Evolutionary conservation across 2,113 vertebrate genomes (phyloP).

Genomic region (Grammomys dolichurus): DNA sequence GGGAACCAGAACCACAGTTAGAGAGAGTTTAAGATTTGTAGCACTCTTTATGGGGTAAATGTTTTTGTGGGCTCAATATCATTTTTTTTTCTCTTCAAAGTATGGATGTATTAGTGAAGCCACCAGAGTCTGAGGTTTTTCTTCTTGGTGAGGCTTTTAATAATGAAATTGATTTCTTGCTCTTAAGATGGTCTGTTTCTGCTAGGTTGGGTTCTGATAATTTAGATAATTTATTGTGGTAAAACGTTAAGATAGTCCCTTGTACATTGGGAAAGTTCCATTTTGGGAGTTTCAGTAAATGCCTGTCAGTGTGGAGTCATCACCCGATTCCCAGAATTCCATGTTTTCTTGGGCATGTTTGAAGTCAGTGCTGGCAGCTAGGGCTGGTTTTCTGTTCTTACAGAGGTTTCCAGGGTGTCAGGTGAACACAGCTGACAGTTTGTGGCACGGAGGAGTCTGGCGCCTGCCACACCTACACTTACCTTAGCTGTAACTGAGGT

Average conservation of each 20-base stretch:
- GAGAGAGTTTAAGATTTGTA: neutral
- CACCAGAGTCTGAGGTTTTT: neutral
- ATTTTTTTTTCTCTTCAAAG: neutral
- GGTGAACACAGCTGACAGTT: accelerated
- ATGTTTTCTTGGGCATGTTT: no score
- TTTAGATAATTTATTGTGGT: neutral
- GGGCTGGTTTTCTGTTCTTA: neutral
- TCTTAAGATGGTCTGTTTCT: slow-evolving; percentile 30
- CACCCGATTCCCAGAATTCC: neutral
- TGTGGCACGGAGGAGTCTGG: neutral
- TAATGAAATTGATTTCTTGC: neutral
- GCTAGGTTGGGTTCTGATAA: neutral
- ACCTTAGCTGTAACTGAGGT: neutral
- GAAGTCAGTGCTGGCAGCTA: neutral
- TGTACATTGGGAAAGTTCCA: neutral
- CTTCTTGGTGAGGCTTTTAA: neutral
- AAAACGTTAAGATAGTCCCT: neutral
- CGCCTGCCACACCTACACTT: neutral
- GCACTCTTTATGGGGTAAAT: neutral
- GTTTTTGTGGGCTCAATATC: neutral
- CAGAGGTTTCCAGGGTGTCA: neutral
- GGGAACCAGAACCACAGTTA: neutral
- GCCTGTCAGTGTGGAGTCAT: neutral
- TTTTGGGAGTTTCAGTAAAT: neutral
- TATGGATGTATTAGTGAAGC: neutral